Conservation (phyloP, 2,113 vertebrate genomes). For the Chloropsis hardwickii region DNA sequence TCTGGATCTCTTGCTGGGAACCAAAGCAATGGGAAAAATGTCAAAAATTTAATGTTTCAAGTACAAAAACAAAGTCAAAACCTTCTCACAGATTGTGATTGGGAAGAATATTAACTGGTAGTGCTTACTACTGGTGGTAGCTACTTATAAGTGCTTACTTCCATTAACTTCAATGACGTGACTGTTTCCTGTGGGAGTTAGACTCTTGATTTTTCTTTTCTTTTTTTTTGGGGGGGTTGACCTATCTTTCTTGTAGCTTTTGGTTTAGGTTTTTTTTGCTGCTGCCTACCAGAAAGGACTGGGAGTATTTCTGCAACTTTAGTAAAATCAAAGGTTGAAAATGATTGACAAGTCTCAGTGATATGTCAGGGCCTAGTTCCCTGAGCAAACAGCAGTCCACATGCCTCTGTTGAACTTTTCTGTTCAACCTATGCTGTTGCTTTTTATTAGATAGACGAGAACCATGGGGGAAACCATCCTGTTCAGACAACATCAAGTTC, state of each 20-base stretch:
- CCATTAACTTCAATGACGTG: neutral
- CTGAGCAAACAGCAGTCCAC: neutral
- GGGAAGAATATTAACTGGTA: neutral
- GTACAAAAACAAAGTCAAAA: neutral
- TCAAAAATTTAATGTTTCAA: neutral
- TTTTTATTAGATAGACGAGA: neutral
- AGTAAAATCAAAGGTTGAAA: neutral
- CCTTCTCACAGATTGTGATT: neutral
- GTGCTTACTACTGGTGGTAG: neutral
- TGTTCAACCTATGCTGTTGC: neutral
- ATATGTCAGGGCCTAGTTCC: neutral
- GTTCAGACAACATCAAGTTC: neutral
- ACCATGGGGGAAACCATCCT: neutral
- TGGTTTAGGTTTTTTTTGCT: neutral
- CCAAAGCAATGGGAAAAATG: neutral
- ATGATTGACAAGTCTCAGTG: rapidly evolving
- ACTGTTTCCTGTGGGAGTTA: neutral
- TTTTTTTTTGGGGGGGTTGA: neutral
- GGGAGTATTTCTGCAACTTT: neutral
- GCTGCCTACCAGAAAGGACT: neutral
- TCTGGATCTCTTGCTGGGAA: neutral
- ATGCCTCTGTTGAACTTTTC: neutral
- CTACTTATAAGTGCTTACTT: neutral
- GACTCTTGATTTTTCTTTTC: neutral
- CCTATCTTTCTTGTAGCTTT: neutral